phyloP scores from a whole-genome alignment of 2,113 vertebrate species.

The Varanus komodoensis region DNA sequence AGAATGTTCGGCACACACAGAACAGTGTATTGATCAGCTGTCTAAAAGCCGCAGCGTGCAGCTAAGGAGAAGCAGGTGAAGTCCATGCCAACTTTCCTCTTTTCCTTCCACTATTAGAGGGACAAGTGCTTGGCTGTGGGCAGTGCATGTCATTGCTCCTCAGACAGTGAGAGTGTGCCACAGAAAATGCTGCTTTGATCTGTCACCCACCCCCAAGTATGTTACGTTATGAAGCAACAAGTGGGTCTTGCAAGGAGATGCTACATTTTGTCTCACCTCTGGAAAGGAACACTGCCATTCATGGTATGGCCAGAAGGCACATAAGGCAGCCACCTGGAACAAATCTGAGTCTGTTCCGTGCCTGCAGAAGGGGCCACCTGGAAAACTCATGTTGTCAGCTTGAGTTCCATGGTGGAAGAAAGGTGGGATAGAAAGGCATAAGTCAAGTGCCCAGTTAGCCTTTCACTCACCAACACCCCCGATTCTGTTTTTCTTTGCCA shows the following conservation, averaged over 20 bases:
- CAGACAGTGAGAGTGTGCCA: neutral
- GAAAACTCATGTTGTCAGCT: too few relatives aligned
- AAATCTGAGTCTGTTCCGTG: too few relatives aligned
- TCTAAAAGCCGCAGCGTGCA: accelerated
- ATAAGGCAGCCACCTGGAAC: too few relatives aligned
- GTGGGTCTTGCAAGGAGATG: neutral
- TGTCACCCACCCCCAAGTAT: too few relatives aligned
- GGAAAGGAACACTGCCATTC: neutral
- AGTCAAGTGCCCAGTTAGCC: neutral
- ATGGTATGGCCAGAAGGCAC: too few relatives aligned
- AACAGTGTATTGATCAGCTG: accelerated
- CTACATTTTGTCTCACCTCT: neutral
- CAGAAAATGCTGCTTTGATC: neutral
- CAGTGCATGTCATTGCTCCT: neutral
- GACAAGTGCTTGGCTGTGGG: conserved; percentile 16
- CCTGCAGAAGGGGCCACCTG: too few relatives aligned
- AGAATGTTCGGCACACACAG: neutral
- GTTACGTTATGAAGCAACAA: neutral
- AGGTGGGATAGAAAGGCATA: neutral
- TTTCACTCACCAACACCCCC: neutral
- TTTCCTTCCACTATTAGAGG: conserved; percentile 3
- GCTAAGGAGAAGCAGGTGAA: conserved; percentile 41
- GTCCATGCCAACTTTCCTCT: neutral
- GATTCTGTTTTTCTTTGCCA: neutral
- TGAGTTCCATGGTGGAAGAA: neutral